These are phyloP conservation scores for Rotaria macrura DNA, from an alignment of 2,888 invertebrate genomes.

Conservation along the genomic window DNA sequence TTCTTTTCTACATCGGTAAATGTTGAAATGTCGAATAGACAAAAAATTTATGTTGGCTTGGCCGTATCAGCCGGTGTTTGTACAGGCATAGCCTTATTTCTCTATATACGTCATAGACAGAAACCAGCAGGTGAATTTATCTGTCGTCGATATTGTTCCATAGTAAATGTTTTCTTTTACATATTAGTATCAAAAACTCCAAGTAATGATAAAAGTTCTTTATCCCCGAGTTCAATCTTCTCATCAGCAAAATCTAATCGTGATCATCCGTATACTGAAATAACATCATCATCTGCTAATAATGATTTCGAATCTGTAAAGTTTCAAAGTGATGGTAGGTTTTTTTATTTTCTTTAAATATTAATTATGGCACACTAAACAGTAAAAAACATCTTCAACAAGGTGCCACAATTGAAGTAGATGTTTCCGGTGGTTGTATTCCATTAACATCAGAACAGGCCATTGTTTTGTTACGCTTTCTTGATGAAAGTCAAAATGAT, in stretches of 20 bases:
- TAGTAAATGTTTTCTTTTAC: background rate
- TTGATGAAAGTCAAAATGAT: background rate
- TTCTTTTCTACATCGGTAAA: background rate
- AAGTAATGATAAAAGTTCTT: background rate
- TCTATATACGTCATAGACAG: background rate
- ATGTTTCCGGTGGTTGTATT: background rate
- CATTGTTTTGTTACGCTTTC: background rate
- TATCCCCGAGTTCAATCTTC: background rate
- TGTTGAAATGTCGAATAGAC: background rate
- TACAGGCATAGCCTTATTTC: background rate
- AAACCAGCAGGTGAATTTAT: background rate
- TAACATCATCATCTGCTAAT: background rate
- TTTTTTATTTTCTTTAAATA: background rate
- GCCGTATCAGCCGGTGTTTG: background rate
- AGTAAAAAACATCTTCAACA: background rate
- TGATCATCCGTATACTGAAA: background rate
- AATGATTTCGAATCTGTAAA: background rate
- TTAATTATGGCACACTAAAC: background rate
- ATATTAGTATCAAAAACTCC: background rate
- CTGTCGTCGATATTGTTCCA: background rate
- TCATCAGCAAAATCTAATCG: background rate
- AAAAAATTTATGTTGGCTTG: slow-evolving; percentile 9
- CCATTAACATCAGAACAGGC: background rate
- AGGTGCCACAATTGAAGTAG: background rate
- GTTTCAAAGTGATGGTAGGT: slow-evolving; percentile 2